A percentile compares a stretch with the other conserved stretches of the same genome.
These are phyloP conservation scores for Esox niger DNA, from an alignment of 2,113 vertebrate species.

Conservation along the genomic window DNA sequence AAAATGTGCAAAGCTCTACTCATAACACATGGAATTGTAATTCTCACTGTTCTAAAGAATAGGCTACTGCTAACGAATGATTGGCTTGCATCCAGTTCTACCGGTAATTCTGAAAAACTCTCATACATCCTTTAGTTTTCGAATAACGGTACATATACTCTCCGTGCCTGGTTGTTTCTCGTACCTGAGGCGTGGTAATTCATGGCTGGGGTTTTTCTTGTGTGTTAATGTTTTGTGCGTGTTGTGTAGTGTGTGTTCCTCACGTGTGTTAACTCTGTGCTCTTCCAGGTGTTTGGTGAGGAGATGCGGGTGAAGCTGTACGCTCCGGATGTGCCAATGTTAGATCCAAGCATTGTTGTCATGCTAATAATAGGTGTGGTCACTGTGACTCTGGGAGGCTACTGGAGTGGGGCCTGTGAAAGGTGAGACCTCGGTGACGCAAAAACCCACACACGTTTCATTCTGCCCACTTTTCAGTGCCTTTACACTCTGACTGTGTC, in stretches of 20 bases:
- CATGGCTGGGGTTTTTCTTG: too few species aligned
- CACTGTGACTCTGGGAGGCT: slow-evolving; percentile 86
- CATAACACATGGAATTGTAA: too few species aligned
- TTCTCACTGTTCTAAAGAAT: too few species aligned
- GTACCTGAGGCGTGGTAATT: too few species aligned
- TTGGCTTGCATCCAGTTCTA: too few species aligned
- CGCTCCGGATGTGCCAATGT: slow-evolving; percentile 69
- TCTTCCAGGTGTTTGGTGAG: slow-evolving; percentile 72
- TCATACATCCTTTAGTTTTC: too few species aligned
- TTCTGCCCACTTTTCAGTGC: neutral
- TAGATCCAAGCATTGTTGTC: slow-evolving; percentile 84
- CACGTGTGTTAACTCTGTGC: slow-evolving; percentile 22
- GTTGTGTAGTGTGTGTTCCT: neutral
- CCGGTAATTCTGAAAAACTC: too few species aligned
- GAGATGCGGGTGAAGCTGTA: slow-evolving; percentile 79
- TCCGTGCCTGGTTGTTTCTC: too few species aligned
- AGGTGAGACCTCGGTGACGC: slow-evolving; percentile 44
- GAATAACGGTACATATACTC: too few species aligned
- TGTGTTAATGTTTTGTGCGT: too few species aligned
- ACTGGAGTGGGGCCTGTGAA: slow-evolving; percentile 89
- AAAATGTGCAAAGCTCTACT: too few species aligned
- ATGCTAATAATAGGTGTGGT: slow-evolving; percentile 87
- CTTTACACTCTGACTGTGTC: neutral
- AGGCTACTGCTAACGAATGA: too few species aligned
- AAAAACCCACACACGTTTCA: neutral